Conservation (phyloP, 2,888 invertebrate genomes). For the Dasypogon diadema region DNA sequence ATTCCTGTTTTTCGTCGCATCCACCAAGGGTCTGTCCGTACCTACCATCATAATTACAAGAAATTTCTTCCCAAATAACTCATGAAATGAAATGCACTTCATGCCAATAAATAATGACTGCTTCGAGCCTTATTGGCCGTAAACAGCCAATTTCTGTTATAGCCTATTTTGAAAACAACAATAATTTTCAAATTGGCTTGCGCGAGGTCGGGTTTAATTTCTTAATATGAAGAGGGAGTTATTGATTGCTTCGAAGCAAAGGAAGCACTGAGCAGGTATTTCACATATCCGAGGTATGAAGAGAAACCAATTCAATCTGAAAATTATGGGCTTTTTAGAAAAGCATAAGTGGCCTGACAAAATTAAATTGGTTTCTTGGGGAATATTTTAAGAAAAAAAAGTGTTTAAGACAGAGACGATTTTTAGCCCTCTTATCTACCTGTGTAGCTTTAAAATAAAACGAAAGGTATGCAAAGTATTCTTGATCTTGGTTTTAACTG, state of each 20-base stretch:
- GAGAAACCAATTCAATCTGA: neutral
- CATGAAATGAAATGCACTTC: slow-evolving; percentile 2
- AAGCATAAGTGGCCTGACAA: neutral
- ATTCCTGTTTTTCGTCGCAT: neutral
- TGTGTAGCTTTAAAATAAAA: too few relatives aligned
- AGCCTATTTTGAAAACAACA: neutral
- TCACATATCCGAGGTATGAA: neutral
- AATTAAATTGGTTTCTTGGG: too few relatives aligned
- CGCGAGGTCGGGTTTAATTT: neutral
- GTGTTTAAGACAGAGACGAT: too few relatives aligned
- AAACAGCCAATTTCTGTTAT: neutral
- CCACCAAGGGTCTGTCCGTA: neutral
- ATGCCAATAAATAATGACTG: neutral
- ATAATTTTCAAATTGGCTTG: neutral
- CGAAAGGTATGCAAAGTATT: too few relatives aligned
- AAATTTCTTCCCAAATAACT: slow-evolving; percentile 31
- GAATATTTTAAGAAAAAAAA: too few relatives aligned
- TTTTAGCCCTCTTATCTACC: too few relatives aligned
- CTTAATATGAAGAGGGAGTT: neutral
- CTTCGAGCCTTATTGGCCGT: too few relatives aligned
- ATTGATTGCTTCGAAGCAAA: neutral
- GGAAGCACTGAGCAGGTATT: neutral
- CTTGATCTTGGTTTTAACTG: too few relatives aligned
- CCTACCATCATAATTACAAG: neutral
- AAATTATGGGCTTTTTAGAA: neutral